These are phyloP conservation scores for Sebastes aleutianus DNA, from an alignment of 2,797 vertebrate genomes.

Conservation along the genomic window DNA sequence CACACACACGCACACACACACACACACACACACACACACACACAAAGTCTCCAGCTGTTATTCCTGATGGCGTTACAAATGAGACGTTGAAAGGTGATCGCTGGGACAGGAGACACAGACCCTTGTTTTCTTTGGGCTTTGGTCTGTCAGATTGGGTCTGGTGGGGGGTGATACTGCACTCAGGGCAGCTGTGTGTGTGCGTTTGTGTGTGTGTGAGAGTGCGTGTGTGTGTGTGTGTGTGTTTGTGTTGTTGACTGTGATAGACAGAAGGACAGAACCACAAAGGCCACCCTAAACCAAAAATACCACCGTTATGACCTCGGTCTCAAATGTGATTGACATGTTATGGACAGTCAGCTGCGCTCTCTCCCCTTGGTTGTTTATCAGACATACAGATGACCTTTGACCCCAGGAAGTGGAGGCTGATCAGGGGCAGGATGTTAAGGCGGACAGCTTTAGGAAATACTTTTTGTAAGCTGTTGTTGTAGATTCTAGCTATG, in stretches of 20 bases:
- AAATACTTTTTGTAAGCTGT: slow-evolving; percentile 31
- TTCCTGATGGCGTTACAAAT: slow-evolving; percentile 83
- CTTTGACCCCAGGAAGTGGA: slow-evolving; percentile 55
- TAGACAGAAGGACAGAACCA: slow-evolving; percentile 44
- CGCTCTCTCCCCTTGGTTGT: slow-evolving; percentile 29
- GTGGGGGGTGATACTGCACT: slow-evolving; percentile 30
- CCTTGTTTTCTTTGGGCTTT: slow-evolving; percentile 81
- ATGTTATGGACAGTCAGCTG: slow-evolving; percentile 39
- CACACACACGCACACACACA: slow-evolving; percentile 32
- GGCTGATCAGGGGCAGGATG: slow-evolving; percentile 64
- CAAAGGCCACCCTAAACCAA: slow-evolving; percentile 9
- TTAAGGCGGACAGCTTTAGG: slow-evolving; percentile 41
- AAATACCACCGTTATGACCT: slow-evolving; percentile 21
- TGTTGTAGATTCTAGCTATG: not conserved
- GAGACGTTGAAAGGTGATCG: slow-evolving; percentile 83
- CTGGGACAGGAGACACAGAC: slow-evolving; percentile 76
- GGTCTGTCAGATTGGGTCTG: slow-evolving; percentile 71
- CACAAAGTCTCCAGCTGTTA: slow-evolving; percentile 80
- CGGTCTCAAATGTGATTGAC: slow-evolving; percentile 57
- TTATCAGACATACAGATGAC: slow-evolving; percentile 49
- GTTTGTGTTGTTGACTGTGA: slow-evolving; percentile 28
- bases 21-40: slow-evolving; percentile 18
- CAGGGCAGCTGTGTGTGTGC: slow-evolving; percentile 58
- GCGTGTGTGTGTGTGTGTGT: not conserved
- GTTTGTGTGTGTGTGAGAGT: slow-evolving; percentile 42